Evolutionary conservation across 2,113 vertebrate genomes (phyloP).

Genomic region (Vireo altiloquus): DNA sequence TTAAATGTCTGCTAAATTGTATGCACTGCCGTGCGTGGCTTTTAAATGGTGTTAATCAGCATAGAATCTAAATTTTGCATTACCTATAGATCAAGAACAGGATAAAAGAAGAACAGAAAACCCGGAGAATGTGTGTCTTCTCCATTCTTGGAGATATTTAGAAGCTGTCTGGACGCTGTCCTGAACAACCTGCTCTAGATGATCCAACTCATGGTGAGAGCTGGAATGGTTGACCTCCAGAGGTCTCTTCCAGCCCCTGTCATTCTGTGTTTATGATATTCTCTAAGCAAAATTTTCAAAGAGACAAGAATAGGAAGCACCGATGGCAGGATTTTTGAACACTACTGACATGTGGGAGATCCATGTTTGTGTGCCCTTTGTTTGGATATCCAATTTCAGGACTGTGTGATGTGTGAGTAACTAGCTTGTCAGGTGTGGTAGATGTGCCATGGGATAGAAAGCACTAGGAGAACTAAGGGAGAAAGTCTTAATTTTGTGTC

Average conservation of each 20-base stretch:
- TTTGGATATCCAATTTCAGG: not conserved
- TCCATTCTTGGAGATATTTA: not conserved
- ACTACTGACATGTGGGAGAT: not conserved
- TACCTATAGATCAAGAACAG: not conserved
- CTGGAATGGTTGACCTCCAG: not conserved
- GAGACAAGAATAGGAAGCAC: not conserved
- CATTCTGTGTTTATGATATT: not conserved
- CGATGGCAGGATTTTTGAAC: not conserved
- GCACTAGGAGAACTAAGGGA: not conserved
- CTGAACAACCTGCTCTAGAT: not conserved
- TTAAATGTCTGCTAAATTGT: not conserved
- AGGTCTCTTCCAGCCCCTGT: not conserved
- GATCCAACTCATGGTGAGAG: rapidly evolving
- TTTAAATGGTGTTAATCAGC: not conserved
- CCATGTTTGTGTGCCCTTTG: not conserved
- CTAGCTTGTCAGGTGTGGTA: not conserved
- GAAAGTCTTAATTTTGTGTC: not conserved
- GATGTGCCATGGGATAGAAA: not conserved
- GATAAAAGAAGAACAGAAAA: not conserved
- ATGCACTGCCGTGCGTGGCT: rapidly evolving
- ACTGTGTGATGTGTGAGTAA: not conserved
- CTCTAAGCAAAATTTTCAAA: not conserved
- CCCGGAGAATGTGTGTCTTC: not conserved
- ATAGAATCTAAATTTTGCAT: not conserved
- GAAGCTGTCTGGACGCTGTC: not conserved